A percentile compares a stretch with the other conserved stretches of the same genome.
phyloP scores from a whole-genome alignment of 2,797 vertebrate genomes.

The Phoebastria nigripes region DNA sequence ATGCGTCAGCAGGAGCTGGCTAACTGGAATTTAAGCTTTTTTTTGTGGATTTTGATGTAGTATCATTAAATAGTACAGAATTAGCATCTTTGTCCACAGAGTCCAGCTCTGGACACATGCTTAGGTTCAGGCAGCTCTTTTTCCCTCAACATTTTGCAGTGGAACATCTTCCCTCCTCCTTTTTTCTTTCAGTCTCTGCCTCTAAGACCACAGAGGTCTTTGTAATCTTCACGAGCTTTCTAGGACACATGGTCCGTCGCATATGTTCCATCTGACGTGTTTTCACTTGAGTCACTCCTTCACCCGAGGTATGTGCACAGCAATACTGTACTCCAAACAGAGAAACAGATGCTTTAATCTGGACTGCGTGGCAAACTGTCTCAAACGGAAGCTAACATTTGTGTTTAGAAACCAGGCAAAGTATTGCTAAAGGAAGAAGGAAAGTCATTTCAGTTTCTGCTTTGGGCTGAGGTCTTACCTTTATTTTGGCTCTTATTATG shows the following conservation, averaged over 20 bases:
- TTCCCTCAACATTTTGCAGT: background rate
- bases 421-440: background rate
- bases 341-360: background rate
- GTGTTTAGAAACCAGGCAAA: background rate
- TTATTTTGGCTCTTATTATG: background rate
- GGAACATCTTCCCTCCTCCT: background rate
- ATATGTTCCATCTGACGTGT: background rate
- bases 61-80: background rate
- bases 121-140: background rate
- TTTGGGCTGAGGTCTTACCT: background rate
- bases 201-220: background rate
- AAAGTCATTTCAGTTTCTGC: background rate
- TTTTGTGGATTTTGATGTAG: background rate
- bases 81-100: background rate
- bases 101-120: background rate
- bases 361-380: fast-evolving
- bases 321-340: background rate
- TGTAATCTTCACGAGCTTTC: background rate
- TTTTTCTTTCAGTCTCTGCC: background rate
- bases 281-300: background rate
- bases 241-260: background rate
- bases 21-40: background rate
- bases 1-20: background rate
- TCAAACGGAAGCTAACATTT: background rate
- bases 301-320: background rate